These are phyloP conservation scores for Drosophila acutilabella DNA, from an alignment of 2,888 invertebrate species.

Conservation along the genomic window DNA sequence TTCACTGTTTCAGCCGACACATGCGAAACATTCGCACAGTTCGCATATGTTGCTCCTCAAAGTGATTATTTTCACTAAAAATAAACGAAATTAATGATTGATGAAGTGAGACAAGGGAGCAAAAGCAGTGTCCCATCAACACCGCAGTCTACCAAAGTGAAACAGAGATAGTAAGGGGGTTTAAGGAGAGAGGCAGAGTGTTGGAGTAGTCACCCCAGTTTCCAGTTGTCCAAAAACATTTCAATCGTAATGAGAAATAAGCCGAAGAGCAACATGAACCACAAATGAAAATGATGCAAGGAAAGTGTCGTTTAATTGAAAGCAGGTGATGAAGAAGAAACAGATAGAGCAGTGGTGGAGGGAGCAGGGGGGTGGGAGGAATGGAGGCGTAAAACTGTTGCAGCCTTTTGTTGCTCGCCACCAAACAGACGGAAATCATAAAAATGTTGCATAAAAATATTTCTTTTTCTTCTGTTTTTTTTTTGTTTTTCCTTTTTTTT, in stretches of 20 bases:
- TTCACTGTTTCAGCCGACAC: slow-evolving; percentile 49
- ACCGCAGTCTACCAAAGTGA: slow-evolving; percentile 37
- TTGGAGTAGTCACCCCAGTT: slow-evolving; percentile 28
- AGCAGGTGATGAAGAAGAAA: slow-evolving; percentile 60
- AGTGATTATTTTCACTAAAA: slow-evolving; percentile 79
- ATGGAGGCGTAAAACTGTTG: slow-evolving; percentile 1
- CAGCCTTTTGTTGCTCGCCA: slow-evolving; percentile 40
- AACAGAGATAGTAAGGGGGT: not conserved
- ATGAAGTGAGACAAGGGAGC: slow-evolving; percentile 77
- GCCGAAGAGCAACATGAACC: slow-evolving; percentile 46
- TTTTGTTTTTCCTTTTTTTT: slow-evolving; percentile 38
- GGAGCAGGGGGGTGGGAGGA: slow-evolving; percentile 37
- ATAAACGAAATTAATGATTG: slow-evolving; percentile 78
- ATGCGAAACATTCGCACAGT: slow-evolving; percentile 62
- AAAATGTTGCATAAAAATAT: slow-evolving; percentile 79
- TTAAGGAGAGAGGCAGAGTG: not conserved
- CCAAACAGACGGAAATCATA: slow-evolving; percentile 75
- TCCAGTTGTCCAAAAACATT: slow-evolving; percentile 38
- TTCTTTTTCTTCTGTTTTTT: slow-evolving; percentile 3
- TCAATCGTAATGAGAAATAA: slow-evolving; percentile 71
- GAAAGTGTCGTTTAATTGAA: slow-evolving; percentile 78
- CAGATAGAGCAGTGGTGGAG: not conserved
- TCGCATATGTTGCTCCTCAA: slow-evolving; percentile 73
- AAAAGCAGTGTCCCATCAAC: slow-evolving; percentile 45
- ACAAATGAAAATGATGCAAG: slow-evolving; percentile 50